Evolutionary conservation across 2,888 invertebrate genomes (phyloP).

Genomic region (Bedellia somnulentella): DNA sequence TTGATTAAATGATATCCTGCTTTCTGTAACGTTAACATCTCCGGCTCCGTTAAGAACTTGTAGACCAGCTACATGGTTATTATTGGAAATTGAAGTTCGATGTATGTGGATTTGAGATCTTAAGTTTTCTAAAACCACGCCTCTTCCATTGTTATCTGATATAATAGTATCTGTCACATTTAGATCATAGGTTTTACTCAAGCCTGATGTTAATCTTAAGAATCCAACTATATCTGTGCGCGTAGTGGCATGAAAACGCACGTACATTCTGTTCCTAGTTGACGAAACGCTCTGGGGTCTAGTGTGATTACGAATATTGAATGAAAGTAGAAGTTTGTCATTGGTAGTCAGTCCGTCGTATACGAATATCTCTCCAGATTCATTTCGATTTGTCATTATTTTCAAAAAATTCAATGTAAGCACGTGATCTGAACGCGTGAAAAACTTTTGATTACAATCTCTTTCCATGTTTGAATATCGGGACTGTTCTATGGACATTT

Average conservation of each 20-base stretch:
- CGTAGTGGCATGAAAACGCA: conserved; percentile 76
- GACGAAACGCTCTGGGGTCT: conserved; percentile 88
- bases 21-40: conserved; percentile 91
- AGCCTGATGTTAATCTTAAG: conserved; percentile 76
- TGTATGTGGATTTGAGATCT: conserved; percentile 87
- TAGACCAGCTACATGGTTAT: conserved; percentile 88
- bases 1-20: conserved; percentile 85
- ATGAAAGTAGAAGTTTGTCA: conserved; percentile 70
- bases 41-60: conserved; percentile 90
- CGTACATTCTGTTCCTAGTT: conserved; percentile 75
- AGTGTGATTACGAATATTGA: conserved; percentile 80
- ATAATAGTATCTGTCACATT: conserved; percentile 84
- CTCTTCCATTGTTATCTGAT: conserved; percentile 89
- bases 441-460: conserved; percentile 79
- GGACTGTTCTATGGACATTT: conserved; percentile 79
- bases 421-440: conserved; percentile 75
- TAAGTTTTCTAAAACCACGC: conserved; percentile 90
- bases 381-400: conserved; percentile 74
- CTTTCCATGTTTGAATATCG: conserved; percentile 69
- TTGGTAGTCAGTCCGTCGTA: conserved; percentile 75
- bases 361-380: conserved; percentile 73
- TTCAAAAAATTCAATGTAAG: conserved; percentile 85
- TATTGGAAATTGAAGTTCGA: conserved; percentile 79
- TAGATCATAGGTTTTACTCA: conserved; percentile 80
- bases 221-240: conserved; percentile 75